Conservation (phyloP, 2,113 vertebrate genomes). For the Amblyopsis rosae region DNA sequence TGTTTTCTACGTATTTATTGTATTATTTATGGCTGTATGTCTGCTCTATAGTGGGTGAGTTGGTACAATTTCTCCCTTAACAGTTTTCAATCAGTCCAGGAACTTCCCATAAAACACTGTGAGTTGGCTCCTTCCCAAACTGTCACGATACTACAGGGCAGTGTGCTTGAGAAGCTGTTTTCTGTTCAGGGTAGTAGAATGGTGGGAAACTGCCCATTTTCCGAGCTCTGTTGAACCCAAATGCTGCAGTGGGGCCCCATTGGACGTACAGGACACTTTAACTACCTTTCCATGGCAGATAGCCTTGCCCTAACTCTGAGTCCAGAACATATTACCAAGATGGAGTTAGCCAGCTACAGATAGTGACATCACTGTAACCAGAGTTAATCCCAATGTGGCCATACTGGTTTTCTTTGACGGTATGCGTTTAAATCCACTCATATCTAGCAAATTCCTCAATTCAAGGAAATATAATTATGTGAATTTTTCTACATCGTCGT, state of each 20-base stretch:
- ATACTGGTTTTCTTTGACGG: too few species aligned
- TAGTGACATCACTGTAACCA: neutral
- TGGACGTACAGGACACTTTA: neutral
- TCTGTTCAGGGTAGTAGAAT: neutral
- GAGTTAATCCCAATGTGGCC: too few species aligned
- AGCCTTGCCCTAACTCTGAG: conserved; percentile 14
- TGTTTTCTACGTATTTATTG: too few species aligned
- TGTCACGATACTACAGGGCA: neutral
- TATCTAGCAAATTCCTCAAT: too few species aligned
- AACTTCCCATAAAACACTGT: neutral
- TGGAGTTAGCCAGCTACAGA: neutral
- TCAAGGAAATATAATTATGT: too few species aligned
- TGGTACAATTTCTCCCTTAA: too few species aligned
- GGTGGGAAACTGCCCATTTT: conserved; percentile 11
- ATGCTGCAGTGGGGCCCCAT: neutral
- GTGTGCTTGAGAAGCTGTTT: conserved; percentile 1
- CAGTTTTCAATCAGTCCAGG: neutral
- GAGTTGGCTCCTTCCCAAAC: neutral
- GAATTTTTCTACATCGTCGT: too few species aligned
- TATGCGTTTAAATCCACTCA: too few species aligned
- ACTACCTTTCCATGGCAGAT: neutral
- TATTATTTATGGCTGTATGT: too few species aligned
- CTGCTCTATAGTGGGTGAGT: too few species aligned
- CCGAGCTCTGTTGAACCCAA: neutral
- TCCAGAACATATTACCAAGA: neutral